Evolutionary conservation across 2,888 invertebrate genomes (phyloP).

Genomic region (Epinotia nisella): DNA sequence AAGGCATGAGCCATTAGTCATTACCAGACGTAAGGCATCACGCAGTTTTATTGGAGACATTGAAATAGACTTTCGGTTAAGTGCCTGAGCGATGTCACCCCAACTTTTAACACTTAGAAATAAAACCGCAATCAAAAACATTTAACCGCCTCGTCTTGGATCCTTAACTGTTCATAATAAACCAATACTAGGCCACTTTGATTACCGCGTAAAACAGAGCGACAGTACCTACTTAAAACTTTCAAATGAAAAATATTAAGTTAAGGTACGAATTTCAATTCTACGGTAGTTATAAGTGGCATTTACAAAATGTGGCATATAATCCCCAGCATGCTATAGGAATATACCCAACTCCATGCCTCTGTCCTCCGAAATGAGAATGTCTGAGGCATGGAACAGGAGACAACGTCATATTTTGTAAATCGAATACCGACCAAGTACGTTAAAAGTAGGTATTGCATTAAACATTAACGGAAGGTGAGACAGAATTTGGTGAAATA

Average conservation of each 20-base stretch:
- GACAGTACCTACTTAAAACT: background rate
- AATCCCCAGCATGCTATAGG: too few species aligned
- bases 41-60: constrained; percentile 1
- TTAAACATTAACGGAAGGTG: constrained; percentile 38
- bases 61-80: constrained; percentile 5
- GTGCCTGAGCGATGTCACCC: background rate
- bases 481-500: constrained; percentile 39
- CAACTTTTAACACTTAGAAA: constrained; percentile 9
- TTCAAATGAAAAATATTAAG: background rate
- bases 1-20: constrained; percentile 24
- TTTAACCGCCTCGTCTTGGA: constrained; percentile 15
- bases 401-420: background rate
- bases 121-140: constrained; percentile 9
- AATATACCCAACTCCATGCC: too few species aligned
- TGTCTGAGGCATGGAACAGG: too few species aligned
- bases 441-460: constrained; percentile 23
- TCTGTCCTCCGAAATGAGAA: too few species aligned
- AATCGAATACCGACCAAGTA: background rate
- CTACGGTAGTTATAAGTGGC: background rate
- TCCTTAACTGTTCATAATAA: background rate
- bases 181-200: background rate
- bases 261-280: background rate
- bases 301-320: background rate
- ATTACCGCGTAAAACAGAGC: background rate
- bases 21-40: constrained; percentile 9